Evolutionary conservation across 2,888 invertebrate genomes (phyloP), one percentile per base, ranked within the genome.

Genomic region (Cantharis flavilabris): DNA sequence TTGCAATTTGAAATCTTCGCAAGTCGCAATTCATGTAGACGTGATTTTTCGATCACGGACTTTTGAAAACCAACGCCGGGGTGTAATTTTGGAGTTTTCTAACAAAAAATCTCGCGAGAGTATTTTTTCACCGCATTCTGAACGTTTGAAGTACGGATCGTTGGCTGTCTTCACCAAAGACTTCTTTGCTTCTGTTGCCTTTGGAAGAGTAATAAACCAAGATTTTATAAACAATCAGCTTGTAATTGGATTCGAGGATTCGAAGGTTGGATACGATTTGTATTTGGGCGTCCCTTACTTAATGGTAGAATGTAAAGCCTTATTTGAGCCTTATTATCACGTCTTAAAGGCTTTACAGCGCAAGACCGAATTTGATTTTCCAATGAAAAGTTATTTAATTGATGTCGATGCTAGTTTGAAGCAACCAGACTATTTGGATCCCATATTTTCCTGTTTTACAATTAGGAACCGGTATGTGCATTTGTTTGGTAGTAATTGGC

Each of bases 271-370:
- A n/a, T 65, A 79, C 33, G 85, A 87, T 0, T 86, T 88, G 77
- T 80, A 67, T 13, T 28, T 62, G 1, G 10, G 26, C 0, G 30
- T 33, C 10, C n/a, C 87, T 0, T 91, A 91, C 77, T 83, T 92
- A 0, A 94, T 96, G 94, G 91, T 94, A 3, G 95, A 96, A 85
- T 93, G 94, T 71, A 92, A 92, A 71, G 92, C 94, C 0, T 96
- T 94, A 86, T 96, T 96, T 85, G 96, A 96, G 84, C 94, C 96
- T 0, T 96, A 96, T 84, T 90, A 92, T 79, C 92, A 94, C 84
- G 94, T 95, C 0, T 88, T 95, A 73, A 90, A 90, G 81, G 94
- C 93, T 16, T 85, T 97, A 20, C 91, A 94, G 83, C 87, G 88
- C 1, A 90, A 93, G 71, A 87, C 88, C 63, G 83, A 89, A 18